These are phyloP conservation scores for Heliconius sara DNA, from an alignment of 2,888 invertebrate species.

Conservation along the genomic window DNA sequence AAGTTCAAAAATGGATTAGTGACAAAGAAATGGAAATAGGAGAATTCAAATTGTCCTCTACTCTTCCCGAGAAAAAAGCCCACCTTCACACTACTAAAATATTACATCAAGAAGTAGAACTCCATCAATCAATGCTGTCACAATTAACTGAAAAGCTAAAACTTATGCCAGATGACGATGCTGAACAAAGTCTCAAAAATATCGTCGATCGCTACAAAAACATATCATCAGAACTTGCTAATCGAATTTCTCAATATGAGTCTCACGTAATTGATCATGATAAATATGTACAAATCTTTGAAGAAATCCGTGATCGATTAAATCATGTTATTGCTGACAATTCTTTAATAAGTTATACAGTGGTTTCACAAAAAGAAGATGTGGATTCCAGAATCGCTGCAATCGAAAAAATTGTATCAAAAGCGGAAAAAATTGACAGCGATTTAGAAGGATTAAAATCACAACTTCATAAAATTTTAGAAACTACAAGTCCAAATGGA, in stretches of 20 bases:
- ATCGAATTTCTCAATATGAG: constrained; percentile 87
- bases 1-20: constrained; percentile 93
- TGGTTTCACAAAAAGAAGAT: constrained; percentile 90
- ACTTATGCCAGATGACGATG: constrained; percentile 90
- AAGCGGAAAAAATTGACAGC: constrained; percentile 89
- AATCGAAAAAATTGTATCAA: constrained; percentile 89
- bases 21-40: constrained; percentile 90
- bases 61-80: constrained; percentile 94
- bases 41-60: constrained; percentile 89
- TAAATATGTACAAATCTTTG: constrained; percentile 90
- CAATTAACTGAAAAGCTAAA: constrained; percentile 93
- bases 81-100: constrained; percentile 92
- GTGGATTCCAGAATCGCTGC: constrained; percentile 89
- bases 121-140: constrained; percentile 92
- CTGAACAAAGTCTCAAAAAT: constrained; percentile 88
- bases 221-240: constrained; percentile 87
- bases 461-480: constrained; percentile 88
- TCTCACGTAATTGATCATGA: constrained; percentile 92
- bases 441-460: constrained; percentile 88
- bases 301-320: constrained; percentile 92
- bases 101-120: constrained; percentile 92
- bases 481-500: constrained; percentile 90
- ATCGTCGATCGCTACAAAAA: constrained; percentile 89
- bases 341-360: constrained; percentile 89
- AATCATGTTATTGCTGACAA: constrained; percentile 91